Evolutionary conservation across 2,113 vertebrate species (phyloP).

Genomic region (Montifringilla adamsi): DNA sequence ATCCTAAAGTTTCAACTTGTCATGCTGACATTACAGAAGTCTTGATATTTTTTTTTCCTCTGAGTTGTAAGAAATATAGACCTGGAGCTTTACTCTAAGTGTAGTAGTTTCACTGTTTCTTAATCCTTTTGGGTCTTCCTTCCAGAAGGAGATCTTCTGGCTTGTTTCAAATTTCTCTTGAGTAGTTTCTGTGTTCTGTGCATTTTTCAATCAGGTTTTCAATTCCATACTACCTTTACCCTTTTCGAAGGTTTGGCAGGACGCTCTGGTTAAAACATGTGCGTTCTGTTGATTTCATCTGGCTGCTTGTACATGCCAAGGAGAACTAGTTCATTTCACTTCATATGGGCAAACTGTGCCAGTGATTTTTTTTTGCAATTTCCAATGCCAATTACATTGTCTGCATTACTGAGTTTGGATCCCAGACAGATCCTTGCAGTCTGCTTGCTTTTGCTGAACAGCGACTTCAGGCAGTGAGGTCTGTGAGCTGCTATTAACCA

Average conservation of each 20-base stretch:
- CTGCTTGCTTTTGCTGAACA: neutral
- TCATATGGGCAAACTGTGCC: accelerated
- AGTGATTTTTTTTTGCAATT: neutral
- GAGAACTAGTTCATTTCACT: neutral
- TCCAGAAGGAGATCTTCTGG: neutral
- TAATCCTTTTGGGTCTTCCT: neutral
- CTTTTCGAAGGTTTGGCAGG: neutral
- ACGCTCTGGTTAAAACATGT: neutral
- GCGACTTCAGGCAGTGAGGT: neutral
- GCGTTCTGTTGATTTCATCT: neutral
- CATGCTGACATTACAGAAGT: neutral
- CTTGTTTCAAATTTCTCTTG: neutral
- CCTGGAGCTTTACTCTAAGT: neutral
- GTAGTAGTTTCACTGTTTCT: neutral
- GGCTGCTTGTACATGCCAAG: neutral
- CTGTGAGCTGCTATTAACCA: neutral
- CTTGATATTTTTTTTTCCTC: neutral
- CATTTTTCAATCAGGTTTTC: neutral
- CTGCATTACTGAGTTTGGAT: neutral
- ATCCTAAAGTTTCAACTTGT: neutral
- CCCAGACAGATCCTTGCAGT: neutral
- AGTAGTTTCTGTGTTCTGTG: neutral
- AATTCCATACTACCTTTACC: neutral
- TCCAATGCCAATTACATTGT: neutral
- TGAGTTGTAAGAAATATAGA: neutral